Conservation (phyloP, 2,888 invertebrate species). For the Vannuccia rotundouncinata region DNA sequence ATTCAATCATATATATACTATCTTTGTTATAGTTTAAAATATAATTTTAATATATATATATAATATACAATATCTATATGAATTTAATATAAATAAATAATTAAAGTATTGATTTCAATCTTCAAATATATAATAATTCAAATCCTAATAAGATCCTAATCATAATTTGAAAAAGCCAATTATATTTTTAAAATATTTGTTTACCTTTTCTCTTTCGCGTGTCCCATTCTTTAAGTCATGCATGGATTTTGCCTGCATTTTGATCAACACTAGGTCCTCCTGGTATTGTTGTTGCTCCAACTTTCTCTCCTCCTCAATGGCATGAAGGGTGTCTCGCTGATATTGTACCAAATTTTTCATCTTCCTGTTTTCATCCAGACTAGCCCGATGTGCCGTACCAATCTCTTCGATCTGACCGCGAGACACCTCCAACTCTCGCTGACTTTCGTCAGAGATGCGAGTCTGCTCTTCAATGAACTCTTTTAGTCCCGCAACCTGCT, state of each 20-base stretch:
- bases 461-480: constrained; percentile 5
- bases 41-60: too few relatives aligned
- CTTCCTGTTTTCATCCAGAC: constrained; percentile 9
- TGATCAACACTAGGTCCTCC: background rate
- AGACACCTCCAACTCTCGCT: background rate
- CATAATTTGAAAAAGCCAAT: too few relatives aligned
- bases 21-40: too few relatives aligned
- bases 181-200: too few relatives aligned
- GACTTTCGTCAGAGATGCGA: background rate
- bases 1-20: too few relatives aligned
- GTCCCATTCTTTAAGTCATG: background rate
- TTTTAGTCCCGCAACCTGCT: background rate
- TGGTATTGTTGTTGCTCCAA: background rate
- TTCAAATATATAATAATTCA: too few relatives aligned
- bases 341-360: constrained; percentile 4
- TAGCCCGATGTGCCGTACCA: background rate
- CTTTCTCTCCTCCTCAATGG: background rate
- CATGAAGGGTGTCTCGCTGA: background rate
- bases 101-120: too few relatives aligned
- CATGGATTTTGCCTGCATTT: background rate
- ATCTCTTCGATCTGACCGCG: background rate
- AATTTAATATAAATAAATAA: too few relatives aligned
- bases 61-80: too few relatives aligned
- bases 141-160: too few relatives aligned
- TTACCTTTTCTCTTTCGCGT: background rate